Percentiles rank a stretch among this genome's conserved stretches.
Evolutionary conservation across 1,140 invertebrate species (phyloP).

Genomic region (Drosophila yakuba): DNA sequence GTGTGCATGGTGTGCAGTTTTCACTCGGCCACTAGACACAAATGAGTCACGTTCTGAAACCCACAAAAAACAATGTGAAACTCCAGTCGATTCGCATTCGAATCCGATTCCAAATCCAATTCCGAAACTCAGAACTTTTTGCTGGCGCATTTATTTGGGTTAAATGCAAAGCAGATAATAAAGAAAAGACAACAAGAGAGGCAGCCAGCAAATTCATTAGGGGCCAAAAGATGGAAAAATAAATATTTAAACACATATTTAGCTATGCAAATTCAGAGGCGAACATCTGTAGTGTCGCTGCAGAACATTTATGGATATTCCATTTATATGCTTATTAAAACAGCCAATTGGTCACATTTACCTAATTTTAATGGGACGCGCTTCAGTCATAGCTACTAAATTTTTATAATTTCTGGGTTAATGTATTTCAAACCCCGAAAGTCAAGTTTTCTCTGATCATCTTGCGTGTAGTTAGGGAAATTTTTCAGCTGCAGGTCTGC

Average conservation of each 20-base stretch:
- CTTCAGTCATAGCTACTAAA: neutral
- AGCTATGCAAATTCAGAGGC: conserved; percentile 65
- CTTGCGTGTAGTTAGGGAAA: conserved; percentile 21
- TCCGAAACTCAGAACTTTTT: conserved; percentile 26
- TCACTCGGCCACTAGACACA: conserved; percentile 2
- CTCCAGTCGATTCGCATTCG: neutral
- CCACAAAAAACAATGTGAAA: conserved; percentile 23
- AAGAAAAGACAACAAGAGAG: conserved; percentile 26
- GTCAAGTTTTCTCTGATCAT: too few relatives aligned
- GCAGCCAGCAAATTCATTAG: conserved; percentile 54
- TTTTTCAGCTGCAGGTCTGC: conserved; percentile 25
- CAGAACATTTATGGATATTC: conserved; percentile 6
- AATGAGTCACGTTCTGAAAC: conserved; percentile 57
- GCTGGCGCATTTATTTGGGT: conserved; percentile 56
- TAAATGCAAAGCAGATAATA: conserved; percentile 57
- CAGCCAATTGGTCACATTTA: conserved; percentile 10
- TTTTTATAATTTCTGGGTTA: neutral
- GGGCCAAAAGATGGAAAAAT: conserved; percentile 37
- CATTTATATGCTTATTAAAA: conserved; percentile 10
- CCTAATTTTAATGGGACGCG: neutral
- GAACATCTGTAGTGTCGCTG: conserved; percentile 10
- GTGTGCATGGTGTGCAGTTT: conserved; percentile 41
- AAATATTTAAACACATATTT: conserved; percentile 72
- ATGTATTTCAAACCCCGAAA: too few relatives aligned
- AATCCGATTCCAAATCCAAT: too few relatives aligned